phyloP scores from a whole-genome alignment of 2,113 vertebrate species.

The Sceloporus tristichus region DNA sequence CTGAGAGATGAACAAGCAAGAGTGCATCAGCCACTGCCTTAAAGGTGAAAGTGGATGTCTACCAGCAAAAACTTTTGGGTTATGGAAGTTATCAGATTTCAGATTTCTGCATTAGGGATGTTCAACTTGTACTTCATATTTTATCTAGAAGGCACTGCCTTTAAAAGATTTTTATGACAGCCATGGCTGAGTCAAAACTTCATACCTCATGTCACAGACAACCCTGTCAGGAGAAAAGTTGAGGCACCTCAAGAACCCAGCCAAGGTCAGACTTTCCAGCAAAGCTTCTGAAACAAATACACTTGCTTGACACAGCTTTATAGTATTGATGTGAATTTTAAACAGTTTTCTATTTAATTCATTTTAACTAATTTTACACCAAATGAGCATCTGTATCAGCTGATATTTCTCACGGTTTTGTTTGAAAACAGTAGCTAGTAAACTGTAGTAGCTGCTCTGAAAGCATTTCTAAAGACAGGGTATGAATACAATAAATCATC shows the following conservation, averaged over 20 bases:
- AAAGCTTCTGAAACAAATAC: neutral
- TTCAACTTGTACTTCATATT: neutral
- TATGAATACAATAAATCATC: no score
- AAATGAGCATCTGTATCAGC: neutral
- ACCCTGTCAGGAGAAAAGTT: neutral
- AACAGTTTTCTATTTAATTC: neutral
- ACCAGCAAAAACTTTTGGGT: no score
- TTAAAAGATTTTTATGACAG: neutral
- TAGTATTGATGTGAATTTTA: neutral
- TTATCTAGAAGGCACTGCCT: neutral
- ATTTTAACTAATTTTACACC: neutral
- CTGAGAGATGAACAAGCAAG: no score
- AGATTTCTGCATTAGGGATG: no score
- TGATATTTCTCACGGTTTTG: no score
- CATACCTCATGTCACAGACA: neutral
- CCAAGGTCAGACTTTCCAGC: neutral
- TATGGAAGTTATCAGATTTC: no score
- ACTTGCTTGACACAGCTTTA: neutral
- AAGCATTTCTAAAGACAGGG: no score
- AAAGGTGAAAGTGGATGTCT: no score
- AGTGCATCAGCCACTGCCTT: no score
- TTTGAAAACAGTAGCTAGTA: no score
- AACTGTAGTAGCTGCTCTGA: no score
- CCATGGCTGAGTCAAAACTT: neutral
- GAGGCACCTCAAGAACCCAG: neutral